These are phyloP conservation scores for Clupea harengus DNA, from an alignment of 2,113 vertebrate genomes.

Conservation along the genomic window DNA sequence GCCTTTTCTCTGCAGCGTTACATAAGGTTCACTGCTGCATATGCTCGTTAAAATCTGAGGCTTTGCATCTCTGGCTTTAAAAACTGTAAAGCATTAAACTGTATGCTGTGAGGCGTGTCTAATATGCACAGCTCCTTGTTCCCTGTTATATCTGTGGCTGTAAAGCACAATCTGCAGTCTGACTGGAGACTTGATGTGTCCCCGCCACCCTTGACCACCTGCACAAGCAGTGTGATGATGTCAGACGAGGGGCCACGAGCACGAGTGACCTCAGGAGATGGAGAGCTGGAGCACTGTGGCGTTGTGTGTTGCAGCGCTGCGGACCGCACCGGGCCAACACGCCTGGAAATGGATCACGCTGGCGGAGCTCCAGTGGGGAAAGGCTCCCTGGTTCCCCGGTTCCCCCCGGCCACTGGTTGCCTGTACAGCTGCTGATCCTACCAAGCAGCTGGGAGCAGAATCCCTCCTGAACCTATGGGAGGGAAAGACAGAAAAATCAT, in stretches of 20 bases:
- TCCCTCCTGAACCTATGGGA: constrained; percentile 31
- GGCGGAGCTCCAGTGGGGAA: constrained; percentile 28
- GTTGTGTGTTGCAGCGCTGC: not conserved
- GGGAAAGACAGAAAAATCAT: constrained; percentile 21
- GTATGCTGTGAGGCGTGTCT: not conserved
- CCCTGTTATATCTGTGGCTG: not conserved
- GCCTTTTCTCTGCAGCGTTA: not conserved
- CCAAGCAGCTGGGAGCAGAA: constrained; percentile 38
- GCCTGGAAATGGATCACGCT: constrained; percentile 21
- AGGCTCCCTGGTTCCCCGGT: not conserved
- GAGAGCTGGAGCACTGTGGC: not conserved
- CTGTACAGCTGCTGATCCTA: constrained; percentile 37
- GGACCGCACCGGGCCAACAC: not conserved
- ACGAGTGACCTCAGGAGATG: not conserved
- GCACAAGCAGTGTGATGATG: constrained; percentile 14
- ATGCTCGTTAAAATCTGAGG: not conserved
- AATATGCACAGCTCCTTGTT: not conserved
- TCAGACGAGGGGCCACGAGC: not conserved
- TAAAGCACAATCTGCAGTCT: not conserved
- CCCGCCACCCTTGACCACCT: not conserved
- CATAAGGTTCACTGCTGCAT: not conserved
- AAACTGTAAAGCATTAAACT: not conserved
- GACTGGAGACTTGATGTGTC: not conserved
- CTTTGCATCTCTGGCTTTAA: not conserved
- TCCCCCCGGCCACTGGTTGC: not conserved